Evolutionary conservation across 2,888 invertebrate genomes (phyloP).

Genomic region (Eupelmus urozonus): DNA sequence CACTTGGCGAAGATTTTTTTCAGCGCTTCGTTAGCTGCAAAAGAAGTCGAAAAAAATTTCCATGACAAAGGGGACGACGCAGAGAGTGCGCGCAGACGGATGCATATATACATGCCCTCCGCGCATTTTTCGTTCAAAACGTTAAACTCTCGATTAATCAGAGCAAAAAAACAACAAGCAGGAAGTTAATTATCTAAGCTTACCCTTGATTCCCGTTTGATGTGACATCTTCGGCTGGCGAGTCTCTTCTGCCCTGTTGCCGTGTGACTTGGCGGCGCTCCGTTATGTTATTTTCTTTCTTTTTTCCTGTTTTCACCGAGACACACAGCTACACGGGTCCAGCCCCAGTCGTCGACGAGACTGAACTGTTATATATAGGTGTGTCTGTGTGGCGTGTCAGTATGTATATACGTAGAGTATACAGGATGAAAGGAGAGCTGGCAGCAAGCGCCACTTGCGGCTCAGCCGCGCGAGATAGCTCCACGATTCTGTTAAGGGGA

Average conservation of each 20-base stretch:
- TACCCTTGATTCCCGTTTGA: slow-evolving; percentile 94
- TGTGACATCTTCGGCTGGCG: slow-evolving; percentile 86
- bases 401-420: no score
- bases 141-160: no score
- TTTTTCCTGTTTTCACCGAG: slow-evolving; percentile 29
- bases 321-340: no score
- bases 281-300: slow-evolving; percentile 42
- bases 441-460: slow-evolving; percentile 24
- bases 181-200: slow-evolving; percentile 33
- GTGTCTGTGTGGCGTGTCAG: no score
- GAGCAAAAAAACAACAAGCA: no score
- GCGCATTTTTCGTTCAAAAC: no score
- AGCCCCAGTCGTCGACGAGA: slow-evolving; percentile 49
- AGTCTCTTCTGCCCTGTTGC: slow-evolving; percentile 20
- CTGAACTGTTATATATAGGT: no score
- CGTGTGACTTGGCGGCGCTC: slow-evolving; percentile 21
- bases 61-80: slow-evolving; percentile 16
- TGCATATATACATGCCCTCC: no score
- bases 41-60: slow-evolving; percentile 40
- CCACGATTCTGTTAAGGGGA: no score
- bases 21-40: slow-evolving; percentile 88
- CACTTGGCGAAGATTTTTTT: slow-evolving; percentile 90
- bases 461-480: background rate
- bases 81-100: no score
- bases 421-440: slow-evolving; percentile 24